phyloP scores from a whole-genome alignment of 2,888 invertebrate species.

The Sinotaia quadrata region DNA sequence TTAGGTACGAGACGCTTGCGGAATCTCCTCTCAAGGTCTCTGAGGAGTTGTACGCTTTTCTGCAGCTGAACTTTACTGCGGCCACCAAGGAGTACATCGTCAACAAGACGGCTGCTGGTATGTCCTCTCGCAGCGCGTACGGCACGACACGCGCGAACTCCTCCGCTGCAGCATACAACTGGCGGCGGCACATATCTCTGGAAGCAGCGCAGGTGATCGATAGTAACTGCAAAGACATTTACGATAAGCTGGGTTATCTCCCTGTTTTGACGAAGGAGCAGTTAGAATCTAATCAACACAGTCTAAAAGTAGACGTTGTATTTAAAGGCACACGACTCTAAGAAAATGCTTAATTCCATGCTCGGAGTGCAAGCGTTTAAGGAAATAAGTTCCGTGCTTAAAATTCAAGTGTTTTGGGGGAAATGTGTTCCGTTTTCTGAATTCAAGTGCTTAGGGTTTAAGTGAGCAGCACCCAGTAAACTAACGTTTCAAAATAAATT shows the following conservation, averaged over 20 bases:
- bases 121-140: constrained; percentile 1
- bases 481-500: no score
- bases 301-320: background rate
- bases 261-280: background rate
- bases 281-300: background rate
- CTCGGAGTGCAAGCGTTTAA: no score
- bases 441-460: no score
- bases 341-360: no score
- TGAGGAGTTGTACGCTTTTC: constrained; percentile 27
- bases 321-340: background rate
- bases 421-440: no score
- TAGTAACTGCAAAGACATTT: constrained; percentile 11
- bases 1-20: constrained; percentile 33
- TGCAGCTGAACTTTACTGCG: constrained; percentile 10
- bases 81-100: background rate
- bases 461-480: no score
- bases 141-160: constrained; percentile 9
- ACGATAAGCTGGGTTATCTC: constrained; percentile 12
- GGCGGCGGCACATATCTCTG: background rate
- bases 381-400: no score
- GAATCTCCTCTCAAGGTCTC: constrained; percentile 9
- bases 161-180: constrained; percentile 8
- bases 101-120: constrained; percentile 18
- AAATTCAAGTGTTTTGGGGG: no score
- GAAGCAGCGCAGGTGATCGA: constrained; percentile 1